Evolutionary conservation across 1,140 invertebrate species (phyloP).

Genomic region (Pissodes strobi): DNA sequence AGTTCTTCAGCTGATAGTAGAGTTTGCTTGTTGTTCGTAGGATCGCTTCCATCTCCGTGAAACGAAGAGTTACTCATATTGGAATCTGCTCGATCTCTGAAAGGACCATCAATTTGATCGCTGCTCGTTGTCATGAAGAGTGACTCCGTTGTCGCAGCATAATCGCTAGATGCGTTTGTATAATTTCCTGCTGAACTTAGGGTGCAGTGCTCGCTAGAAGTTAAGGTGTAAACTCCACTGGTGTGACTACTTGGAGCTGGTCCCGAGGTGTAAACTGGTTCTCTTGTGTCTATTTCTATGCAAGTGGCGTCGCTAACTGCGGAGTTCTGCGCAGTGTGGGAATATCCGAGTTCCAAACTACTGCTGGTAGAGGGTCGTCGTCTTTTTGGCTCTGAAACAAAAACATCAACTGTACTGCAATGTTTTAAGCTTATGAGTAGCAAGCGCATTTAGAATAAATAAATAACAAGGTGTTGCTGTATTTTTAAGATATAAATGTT

Average conservation of each 20-base stretch:
- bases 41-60: slow-evolving; percentile 83
- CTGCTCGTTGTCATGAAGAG: slow-evolving; percentile 44
- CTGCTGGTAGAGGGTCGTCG: slow-evolving; percentile 71
- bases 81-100: slow-evolving; percentile 72
- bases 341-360: slow-evolving; percentile 78
- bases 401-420: too few relatives aligned
- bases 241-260: slow-evolving; percentile 71
- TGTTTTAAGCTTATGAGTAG: too few relatives aligned
- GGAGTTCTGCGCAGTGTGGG: slow-evolving; percentile 82
- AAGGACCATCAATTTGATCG: slow-evolving; percentile 62
- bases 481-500: too few relatives aligned
- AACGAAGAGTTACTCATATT: slow-evolving; percentile 77
- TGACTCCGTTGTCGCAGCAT: slow-evolving; percentile 50
- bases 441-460: too few relatives aligned
- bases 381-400: slow-evolving; percentile 60
- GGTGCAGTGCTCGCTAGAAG: slow-evolving; percentile 66
- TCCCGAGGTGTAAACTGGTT: slow-evolving; percentile 58
- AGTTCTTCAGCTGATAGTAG: slow-evolving; percentile 78
- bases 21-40: slow-evolving; percentile 74
- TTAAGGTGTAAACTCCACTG: slow-evolving; percentile 76
- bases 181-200: slow-evolving; percentile 43
- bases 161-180: slow-evolving; percentile 50
- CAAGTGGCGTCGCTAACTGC: slow-evolving; percentile 67
- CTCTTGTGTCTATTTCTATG: slow-evolving; percentile 54
- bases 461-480: too few relatives aligned